Base-by-base conservation (phyloP, 2,113 vertebrate species). In the Atrichornis clamosus region DNA sequence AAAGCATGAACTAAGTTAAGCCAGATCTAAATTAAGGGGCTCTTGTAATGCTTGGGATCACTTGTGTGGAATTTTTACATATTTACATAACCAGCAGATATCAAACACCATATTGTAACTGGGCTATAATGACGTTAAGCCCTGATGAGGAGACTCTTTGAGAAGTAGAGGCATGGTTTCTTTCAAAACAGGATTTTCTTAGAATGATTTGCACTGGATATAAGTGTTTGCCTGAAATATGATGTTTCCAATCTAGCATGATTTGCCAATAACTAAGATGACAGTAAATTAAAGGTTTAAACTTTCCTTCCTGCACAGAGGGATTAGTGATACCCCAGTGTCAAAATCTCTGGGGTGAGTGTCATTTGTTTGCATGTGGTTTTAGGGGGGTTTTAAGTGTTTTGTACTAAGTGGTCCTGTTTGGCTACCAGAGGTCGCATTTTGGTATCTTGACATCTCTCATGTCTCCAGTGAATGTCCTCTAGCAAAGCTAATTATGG, bases 241-340 rank as follows among this genome's bases (percentile, higher is more conserved):
- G 35, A 8, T 5, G 1, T 79, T 93, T 84, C 30, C 28, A 55
- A 7, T 75, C 9, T 41, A 42, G 22, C 0, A 0, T 52, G n/a
- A 41, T 80, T 74, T 89, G 14, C 15, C 73, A 81, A 3, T 64
- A 64, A 53, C 44, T 47, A 47, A 75, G 13, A 14, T 55, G 39
- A 14, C 37, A 78, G 18, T 78, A 64, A 81, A 74, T 13, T 37
- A 33, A 47, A 67, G 20, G 27, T 47, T 87, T 77, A 44, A 44
- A 23, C 18, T 77, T 81, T 56, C 33, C 26, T 84, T 67, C 27
- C 42, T 89, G 14, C 7, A 1, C 44, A 49, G n/a, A 92, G 35
- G 37, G 44, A 23, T 64, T 73, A 90, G 20, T 46, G 13, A 78
- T 37, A 53, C 27, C 17, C 28, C 32, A 13, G 0, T 87, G 60